These are phyloP conservation scores for Sminthopsis crassicaudata DNA, from an alignment of 2,113 vertebrate genomes.

Conservation along the genomic window DNA sequence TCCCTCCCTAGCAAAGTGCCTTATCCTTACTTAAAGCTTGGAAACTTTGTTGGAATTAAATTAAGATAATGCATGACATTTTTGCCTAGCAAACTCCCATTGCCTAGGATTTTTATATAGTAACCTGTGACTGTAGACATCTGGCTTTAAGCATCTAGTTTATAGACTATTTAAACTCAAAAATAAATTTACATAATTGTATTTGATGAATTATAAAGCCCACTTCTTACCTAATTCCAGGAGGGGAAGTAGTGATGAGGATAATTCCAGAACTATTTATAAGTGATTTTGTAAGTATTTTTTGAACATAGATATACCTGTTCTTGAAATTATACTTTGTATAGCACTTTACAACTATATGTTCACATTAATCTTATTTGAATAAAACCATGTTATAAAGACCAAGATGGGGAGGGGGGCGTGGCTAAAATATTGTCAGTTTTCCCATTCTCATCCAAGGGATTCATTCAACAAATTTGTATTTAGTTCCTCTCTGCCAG, in stretches of 20 bases:
- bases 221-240: constrained; percentile 14
- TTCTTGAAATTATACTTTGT: neutral
- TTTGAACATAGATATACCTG: constrained; percentile 4
- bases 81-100: neutral
- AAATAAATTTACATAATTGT: constrained; percentile 41
- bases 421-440: neutral
- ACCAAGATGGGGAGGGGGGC: neutral
- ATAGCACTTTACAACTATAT: neutral
- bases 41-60: neutral
- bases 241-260: constrained; percentile 33
- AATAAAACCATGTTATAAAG: neutral
- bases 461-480: neutral
- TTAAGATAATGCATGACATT: neutral
- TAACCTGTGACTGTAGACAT: constrained; percentile 17
- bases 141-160: neutral
- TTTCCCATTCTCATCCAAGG: constrained; percentile 16
- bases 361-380: neutral
- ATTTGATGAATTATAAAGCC: constrained; percentile 36
- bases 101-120: neutral
- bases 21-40: neutral
- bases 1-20: neutral
- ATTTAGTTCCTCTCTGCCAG: neutral
- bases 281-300: constrained; percentile 2
- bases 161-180: constrained; percentile 25
- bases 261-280: constrained; percentile 21